Evolutionary conservation across 2,888 invertebrate species (phyloP), one percentile per base, ranked within the genome.

Genomic region (Oligia strigilis): DNA sequence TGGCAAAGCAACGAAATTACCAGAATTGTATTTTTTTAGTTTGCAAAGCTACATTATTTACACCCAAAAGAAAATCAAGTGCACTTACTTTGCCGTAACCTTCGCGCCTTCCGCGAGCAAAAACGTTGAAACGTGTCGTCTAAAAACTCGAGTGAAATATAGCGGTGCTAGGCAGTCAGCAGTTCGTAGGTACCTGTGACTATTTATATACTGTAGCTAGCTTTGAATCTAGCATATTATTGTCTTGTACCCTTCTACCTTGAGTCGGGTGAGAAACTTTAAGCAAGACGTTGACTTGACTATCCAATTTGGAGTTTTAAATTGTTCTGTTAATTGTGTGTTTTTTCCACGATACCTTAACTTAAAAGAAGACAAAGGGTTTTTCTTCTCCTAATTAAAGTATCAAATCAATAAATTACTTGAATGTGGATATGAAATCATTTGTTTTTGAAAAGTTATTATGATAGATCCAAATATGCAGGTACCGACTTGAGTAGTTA

Each of bases 61-160:
- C 49, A n/a, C 6, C 17, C 46, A 67, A 62, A 70, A 72, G 29
- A 77, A 67, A 49, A 23, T n/a, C n/a, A 86, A 72, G 36, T 72
- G 40, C 72, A 69, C 66, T 36, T 58, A n/a, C 60, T 55, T 65
- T 40, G 46, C 8, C 8, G 17, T 80, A 65, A 75, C 80, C 84
- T 85, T 80, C 52, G 69, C 74, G 62, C 65, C 46, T 73, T 77
- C 87, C 80, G 72, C 69, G 17, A 58, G 49, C 65, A 87, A 85
- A 84, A 87, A 87, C 77, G 76, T 72, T 70, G 85, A 74, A 75
- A 77, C 55, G 3, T 83, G 87, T 69, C 46, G 66, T 62, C 76
- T 77, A 86, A 81, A 84, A 86, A 81, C 76, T 46, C 0, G 81
- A 87, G 74, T 84, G 87, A 86, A 74, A 77, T 86, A 86, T 72